Conservation (phyloP, 2,113 vertebrate genomes). For the Cranoglanis bouderius region DNA sequence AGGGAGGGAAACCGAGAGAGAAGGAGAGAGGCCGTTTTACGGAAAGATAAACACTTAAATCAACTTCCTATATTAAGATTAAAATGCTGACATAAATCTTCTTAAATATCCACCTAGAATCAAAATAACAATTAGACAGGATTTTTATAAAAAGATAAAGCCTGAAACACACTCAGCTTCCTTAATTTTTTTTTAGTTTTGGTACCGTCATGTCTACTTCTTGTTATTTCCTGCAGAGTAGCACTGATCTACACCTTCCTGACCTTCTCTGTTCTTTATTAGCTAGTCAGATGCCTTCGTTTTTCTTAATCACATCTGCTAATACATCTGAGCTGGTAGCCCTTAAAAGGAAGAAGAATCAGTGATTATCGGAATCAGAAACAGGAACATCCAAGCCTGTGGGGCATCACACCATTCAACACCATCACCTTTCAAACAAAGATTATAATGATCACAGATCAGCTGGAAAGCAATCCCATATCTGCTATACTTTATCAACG, state of each 20-base stretch:
- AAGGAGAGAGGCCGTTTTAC: not conserved
- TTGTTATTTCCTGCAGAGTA: not conserved
- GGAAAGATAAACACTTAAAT: slow-evolving; percentile 2
- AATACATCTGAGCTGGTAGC: slow-evolving; percentile 54
- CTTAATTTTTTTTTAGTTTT: not conserved
- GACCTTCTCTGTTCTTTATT: not conserved
- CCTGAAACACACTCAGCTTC: not conserved
- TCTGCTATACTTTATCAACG: not conserved
- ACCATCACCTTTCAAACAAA: slow-evolving; percentile 15
- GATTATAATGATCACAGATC: not conserved
- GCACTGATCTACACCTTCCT: not conserved
- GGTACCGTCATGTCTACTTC: not conserved
- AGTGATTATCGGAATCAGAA: not conserved
- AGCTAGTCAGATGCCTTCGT: not conserved
- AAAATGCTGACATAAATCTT: not conserved
- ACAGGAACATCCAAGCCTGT: not conserved
- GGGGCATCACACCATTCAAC: not conserved
- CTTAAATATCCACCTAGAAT: not conserved
- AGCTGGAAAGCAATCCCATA: not conserved
- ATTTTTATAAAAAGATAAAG: not conserved
- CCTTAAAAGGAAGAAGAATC: slow-evolving; percentile 81
- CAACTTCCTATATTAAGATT: slow-evolving; percentile 24
- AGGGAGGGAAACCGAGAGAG: not conserved
- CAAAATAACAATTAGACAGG: not conserved
- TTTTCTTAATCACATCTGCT: not conserved